Evolutionary conservation across 1,140 invertebrate genomes (phyloP), one percentile per base, ranked within the genome.

Genomic region (Caerostris darwini): DNA sequence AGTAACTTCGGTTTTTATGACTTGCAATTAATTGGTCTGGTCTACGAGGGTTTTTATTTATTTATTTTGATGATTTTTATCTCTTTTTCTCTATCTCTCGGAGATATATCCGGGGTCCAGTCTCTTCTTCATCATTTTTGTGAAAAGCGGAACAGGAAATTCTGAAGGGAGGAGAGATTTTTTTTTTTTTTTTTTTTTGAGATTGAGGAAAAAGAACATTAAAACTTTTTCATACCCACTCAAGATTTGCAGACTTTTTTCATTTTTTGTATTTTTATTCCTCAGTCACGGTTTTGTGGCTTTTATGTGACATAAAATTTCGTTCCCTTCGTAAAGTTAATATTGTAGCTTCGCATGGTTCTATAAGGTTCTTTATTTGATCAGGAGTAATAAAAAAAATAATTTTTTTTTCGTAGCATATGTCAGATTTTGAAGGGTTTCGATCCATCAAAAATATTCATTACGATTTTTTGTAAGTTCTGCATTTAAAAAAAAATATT

Each of bases 21-120:
- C 82, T 83, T 56, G 64, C 92, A 93, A 93, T 93, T 93, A 93
- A 93, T 93, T 93, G 92, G 83, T 54, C 92, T 87, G n/a, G 92
- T 87, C 92, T 77, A 58, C 61, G 7, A 10, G 1, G 8, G 10
- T 85, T 92, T 93, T 71, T 34, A 81, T 34, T 71, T 71, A 69
- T 93, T 93, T 86, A 71, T 87, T 93, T 93, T 87, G 64, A 58
- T 56, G 53, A 85, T 83, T 92, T 85, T 91, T 64, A 54, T 12
- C 14, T 12, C 19, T 85, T 53, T 58, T 61, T 7, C 82, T 34
- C 34, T 34, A 34, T 34, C 34, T 34, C 34, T 34, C 2, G 2
- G 34, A 50, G n/a, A 50, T n/a, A 53, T 50, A 53, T 85, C 59
- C 17, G 58, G 58, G 12, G 85, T 59, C 58, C 56, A 50, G 81